Base-by-base conservation (phyloP, 2,888 invertebrate species). In the Drosophila lutescens region DNA sequence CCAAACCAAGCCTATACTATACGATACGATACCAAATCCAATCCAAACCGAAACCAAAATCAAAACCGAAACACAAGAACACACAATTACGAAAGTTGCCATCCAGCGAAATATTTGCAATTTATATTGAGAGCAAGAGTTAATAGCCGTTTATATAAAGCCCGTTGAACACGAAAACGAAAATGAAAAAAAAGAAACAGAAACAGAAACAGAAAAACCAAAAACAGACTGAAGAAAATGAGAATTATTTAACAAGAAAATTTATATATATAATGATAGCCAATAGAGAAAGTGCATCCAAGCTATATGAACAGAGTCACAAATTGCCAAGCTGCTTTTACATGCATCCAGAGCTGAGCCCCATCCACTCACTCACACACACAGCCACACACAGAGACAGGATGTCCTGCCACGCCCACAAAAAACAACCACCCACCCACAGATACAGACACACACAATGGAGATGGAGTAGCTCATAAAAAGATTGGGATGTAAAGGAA, bases 61-160 rank as follows among this genome's bases (percentile, higher is more conserved):
- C 41, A 38, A 38, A 36, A 51, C 43, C 57, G 60, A 40, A 70
- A 60, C 54, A 43, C 71, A 55, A 54, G 36, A 54, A 65, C 47
- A 56, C 63, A 73, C 58, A 74, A 86, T 81, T 83, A 84, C 84
- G 71, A 84, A 83, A 86, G 69, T 85, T 85, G 88, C 88, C 84
- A 88, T 85, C 88, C 84, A 85, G 88, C 86, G 78, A 87, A 84
- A 47, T 81, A 85, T 85, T 81, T 86, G 88, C 88, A 79, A 86
- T 74, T 75, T 75, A 59, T 76, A 76, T 68, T 73, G 71, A 63
- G 73, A 70, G 68, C 72, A 58, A 74, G 68, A 73, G 55, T 50
- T 74, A 59, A 65, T 70, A 70, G 68, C 71, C 51, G 68, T 67
- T 67, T 67, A 68, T 68, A 68, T 67, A 26, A 62, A 73, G 56